phyloP scores from a whole-genome alignment of 1,140 invertebrate species.

The Leucophenga varia region DNA sequence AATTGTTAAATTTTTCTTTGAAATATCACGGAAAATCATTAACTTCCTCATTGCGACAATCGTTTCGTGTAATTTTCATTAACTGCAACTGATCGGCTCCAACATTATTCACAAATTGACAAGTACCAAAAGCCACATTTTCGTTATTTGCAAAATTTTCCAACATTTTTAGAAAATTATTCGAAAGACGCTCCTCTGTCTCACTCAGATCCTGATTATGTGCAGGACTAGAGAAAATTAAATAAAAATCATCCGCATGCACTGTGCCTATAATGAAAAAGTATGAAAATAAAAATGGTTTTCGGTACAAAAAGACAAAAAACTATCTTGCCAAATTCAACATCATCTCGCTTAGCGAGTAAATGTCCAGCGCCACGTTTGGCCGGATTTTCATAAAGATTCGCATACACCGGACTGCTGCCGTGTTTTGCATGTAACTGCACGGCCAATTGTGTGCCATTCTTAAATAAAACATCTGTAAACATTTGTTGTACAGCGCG shows the following conservation, averaged over 20 bases:
- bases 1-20: too few relatives aligned
- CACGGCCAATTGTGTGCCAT: conserved; percentile 15
- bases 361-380: conserved; percentile 1
- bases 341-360: conserved; percentile 17
- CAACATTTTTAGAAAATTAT: conserved; percentile 25
- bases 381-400: conserved; percentile 29
- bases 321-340: conserved; percentile 19
- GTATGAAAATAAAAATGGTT: not conserved
- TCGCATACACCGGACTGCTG: conserved; percentile 20
- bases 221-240: conserved; percentile 14
- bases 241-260: conserved; percentile 30
- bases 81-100: conserved; percentile 1
- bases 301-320: too few relatives aligned
- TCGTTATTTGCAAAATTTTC: conserved; percentile 16
- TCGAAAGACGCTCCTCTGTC: conserved; percentile 19
- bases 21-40: conserved; percentile 4
- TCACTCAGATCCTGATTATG: not conserved
- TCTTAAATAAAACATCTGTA: conserved; percentile 28
- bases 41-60: not conserved
- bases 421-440: conserved; percentile 14
- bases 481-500: conserved; percentile 23
- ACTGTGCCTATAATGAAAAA: conserved; percentile 17
- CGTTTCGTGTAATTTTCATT: conserved; percentile 1
- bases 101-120: conserved; percentile 4
- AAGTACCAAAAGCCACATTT: conserved; percentile 1